Base-by-base conservation (phyloP, 2,888 invertebrate species). In the Lasioglossum villosulum region DNA sequence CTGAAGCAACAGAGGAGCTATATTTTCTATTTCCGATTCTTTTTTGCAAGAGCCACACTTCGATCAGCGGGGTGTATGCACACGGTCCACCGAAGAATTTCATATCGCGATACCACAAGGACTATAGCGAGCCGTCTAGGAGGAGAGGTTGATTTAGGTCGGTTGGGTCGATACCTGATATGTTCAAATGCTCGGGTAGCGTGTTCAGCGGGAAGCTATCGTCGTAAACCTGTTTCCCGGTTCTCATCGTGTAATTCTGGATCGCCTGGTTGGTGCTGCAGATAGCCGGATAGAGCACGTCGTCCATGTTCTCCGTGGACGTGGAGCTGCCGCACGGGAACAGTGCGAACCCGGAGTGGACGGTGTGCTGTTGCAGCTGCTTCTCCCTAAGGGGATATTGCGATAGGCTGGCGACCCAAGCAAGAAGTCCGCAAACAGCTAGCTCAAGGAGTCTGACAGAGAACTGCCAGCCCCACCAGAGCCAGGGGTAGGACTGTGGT, bases 391-490 rank as follows among this genome's bases (percentile, higher is more conserved):
- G 78, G 0, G 95, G 94, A 88, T 93, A 95, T 78, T 97, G 97
- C 77, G 97, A 96, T 39, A 97, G 96, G 78, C 98, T 98, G 73
- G 98, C 98, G 16, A 99, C 98, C 96, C 98, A 98, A 0, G 98
- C 97, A 90, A 98, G 96, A 79, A 98, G 96, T 6, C 97, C 97
- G 91, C 98, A 98, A 92, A 99, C 97, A n/a, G 97, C 97, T 72
- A 99, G 97, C 95, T 99, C 99, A 78, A 98, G 96, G 10, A 98
- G 96, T 42, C 99, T 96, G 77, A 98, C 96, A 0, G 97, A 97
- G 93, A 98, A 97, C 93, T 99, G 98, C 95, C 98, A 98, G 34
- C 98, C 97, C 98, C 98, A 99, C 96, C 98, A 97, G 5, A 98
- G 96, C 99, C 99, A 99, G 86, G 96, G 95, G 84, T 96, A 95